Base-by-base conservation (phyloP, 2,888 invertebrate species). In the Mactromeris polynyma region DNA sequence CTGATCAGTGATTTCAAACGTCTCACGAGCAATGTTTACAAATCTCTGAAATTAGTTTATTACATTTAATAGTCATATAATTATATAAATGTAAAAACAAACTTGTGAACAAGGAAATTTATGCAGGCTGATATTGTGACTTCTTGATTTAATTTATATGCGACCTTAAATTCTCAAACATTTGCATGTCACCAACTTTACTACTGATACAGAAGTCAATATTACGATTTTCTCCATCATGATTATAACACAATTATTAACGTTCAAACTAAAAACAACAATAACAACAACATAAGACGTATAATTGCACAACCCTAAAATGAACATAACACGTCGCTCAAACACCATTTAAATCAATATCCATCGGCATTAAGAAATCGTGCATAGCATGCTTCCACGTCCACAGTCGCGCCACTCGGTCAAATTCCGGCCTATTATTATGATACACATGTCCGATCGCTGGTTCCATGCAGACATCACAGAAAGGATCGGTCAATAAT, bases 391-490 rank as follows among this genome's bases (percentile, higher is more conserved):
- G 98, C 94, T 98, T 98, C 98, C 98, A 98, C 0, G 99, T 99
- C 98, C 98, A 99, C 14, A 98, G 97, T 77, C 98, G 97, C 0
- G 99, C 99, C 58, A 98, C 97, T 90, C 98, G 97, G 95, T 98
- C 98, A 96, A 98, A 99, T 87, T 97, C 97, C 79, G 97, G 96
- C 51, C 98, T 97, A 95, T 98, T 98, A 46, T 97, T 97, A 84
- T 97, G 97, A 96, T 98, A 99, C 97, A 99, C 97, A 90, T 97
- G 97, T 0, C 98, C 98, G 46, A 98, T 97, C 92, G 98, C 97
- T 0, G 98, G 98, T 96, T 99, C 99, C 99, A 99, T 99, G 95
- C 98, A 98, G 14, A 98, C 98, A 96, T 98, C 98, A 94, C 98
- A 98, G 95, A 98, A 99, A 0, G 99, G 99, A 97, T 99, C 99